phyloP scores from a whole-genome alignment of 2,797 vertebrate species.

The Columba guinea region DNA sequence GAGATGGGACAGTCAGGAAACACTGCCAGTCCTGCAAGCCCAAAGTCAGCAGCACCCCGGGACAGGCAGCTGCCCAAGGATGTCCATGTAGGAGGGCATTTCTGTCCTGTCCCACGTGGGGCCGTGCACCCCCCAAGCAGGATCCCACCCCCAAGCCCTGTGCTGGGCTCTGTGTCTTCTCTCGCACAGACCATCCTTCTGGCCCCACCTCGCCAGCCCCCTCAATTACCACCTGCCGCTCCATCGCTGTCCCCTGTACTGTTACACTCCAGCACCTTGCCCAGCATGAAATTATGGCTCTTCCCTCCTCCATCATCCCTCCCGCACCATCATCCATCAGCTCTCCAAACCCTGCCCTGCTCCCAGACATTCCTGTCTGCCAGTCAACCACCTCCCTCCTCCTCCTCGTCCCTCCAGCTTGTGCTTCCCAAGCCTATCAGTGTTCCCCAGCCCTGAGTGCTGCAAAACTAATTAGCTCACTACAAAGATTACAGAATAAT shows the following conservation, averaged over 20 bases:
- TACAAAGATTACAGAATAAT: constrained; percentile 63
- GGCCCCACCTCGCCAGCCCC: fast-evolving
- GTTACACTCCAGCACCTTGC: neutral
- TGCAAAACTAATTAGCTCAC: constrained; percentile 61
- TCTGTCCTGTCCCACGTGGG: fast-evolving
- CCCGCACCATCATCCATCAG: neutral
- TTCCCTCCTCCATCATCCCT: neutral
- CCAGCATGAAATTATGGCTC: neutral
- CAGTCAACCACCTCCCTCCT: neutral
- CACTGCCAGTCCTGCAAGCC: neutral
- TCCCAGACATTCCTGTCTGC: neutral
- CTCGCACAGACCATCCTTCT: fast-evolving
- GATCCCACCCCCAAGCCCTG: neutral
- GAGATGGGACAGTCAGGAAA: neutral
- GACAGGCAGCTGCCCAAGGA: neutral
- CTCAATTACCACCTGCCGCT: fast-evolving
- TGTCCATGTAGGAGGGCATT: fast-evolving
- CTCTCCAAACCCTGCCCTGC: neutral
- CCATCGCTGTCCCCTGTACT: fast-evolving
- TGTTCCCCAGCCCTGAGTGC: constrained; percentile 46
- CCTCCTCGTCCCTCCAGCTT: neutral
- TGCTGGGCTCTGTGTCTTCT: neutral
- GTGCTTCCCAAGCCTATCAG: constrained; percentile 35
- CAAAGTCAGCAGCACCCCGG: neutral
- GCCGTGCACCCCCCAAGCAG: neutral